Base-by-base conservation (phyloP, 2,888 invertebrate species). In the Aporophyla lueneburgensis region DNA sequence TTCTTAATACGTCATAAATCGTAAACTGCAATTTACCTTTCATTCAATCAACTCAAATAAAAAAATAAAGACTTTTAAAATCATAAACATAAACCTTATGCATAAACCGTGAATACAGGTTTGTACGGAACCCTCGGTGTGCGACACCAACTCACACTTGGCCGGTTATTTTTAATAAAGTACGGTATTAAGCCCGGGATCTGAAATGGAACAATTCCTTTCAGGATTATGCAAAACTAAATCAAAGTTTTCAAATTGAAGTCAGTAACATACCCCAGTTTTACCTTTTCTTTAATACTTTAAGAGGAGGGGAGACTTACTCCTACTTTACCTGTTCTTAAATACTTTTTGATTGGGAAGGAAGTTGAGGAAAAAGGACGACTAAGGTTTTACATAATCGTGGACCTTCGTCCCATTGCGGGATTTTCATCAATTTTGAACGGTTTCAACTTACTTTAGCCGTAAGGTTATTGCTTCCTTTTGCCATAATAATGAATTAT, bases 161-260 rank as follows among this genome's bases (percentile, higher is more conserved):
- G n/a, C n/a, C n/a, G n/a, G n/a, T n/a, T n/a, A n/a, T n/a, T n/a
- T n/a, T n/a, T n/a, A n/a, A n/a, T n/a, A 53, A 46, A 14, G n/a
- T 40, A 5, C 24, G 40, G 3, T 21, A n/a, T 27, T 21, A 43
- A 4, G 5, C n/a, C 4, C 21, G 0, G n/a, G 5, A 43, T 27
- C 10, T 53, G 0, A 4, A 74, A 3, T 6, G 21, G 21, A 9
- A 16, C 33, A n/a, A 56, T 27, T 43, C 16, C 33, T 51, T 46
- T 4, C 43, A 19, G 10, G 12, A 46, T 51, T 43, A 46, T 53
- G 51, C 16, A 53, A 69, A 59, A 76, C 21, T 59, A 2, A 68
- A 66, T 51, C 58, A 19, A 69, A 78, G 58, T 61, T 78, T 33
- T 27, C 5, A 79, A 79, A 71, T 53, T 54, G 14, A 61, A 46